A percentile compares a stretch with the other conserved stretches of the same genome.
Conservation (phyloP, 2,113 vertebrate species). For the Centropus bengalensis region DNA sequence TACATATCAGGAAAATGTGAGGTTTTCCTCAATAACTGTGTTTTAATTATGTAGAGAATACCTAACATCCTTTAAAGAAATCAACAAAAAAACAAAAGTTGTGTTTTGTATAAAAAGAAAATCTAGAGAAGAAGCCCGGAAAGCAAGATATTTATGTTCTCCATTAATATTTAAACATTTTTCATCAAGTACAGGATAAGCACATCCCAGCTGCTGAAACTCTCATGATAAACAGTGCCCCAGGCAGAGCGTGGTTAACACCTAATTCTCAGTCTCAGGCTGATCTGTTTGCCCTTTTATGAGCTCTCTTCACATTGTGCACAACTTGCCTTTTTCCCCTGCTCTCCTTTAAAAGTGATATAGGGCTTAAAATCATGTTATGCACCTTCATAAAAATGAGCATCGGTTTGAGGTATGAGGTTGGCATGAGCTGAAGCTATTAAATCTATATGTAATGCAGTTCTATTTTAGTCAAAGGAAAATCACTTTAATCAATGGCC, state of each 20-base stretch:
- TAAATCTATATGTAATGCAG: neutral
- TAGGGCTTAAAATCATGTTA: neutral
- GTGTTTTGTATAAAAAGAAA: neutral
- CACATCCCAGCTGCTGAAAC: slow-evolving; percentile 43
- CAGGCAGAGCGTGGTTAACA: slow-evolving; percentile 39
- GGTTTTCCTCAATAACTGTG: neutral
- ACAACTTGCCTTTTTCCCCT: neutral
- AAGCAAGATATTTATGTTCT: slow-evolving; percentile 48
- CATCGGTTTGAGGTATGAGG: neutral
- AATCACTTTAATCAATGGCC: neutral
- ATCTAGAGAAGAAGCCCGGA: neutral
- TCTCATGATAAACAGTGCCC: slow-evolving; percentile 34
- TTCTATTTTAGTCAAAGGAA: neutral
- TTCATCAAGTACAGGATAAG: slow-evolving; percentile 36
- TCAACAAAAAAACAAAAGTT: neutral
- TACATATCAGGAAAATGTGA: neutral
- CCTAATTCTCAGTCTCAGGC: slow-evolving; percentile 24
- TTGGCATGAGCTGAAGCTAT: neutral
- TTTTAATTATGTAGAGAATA: neutral
- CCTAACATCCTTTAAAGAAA: neutral
- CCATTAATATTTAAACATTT: slow-evolving; percentile 62
- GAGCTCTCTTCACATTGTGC: neutral
- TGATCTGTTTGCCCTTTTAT: slow-evolving; percentile 29
- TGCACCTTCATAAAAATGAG: neutral
- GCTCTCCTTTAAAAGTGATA: neutral